A percentile compares a stretch with the other conserved stretches of the same genome.
phyloP scores from a whole-genome alignment of 2,113 vertebrate genomes.

The Leucosticte australis region DNA sequence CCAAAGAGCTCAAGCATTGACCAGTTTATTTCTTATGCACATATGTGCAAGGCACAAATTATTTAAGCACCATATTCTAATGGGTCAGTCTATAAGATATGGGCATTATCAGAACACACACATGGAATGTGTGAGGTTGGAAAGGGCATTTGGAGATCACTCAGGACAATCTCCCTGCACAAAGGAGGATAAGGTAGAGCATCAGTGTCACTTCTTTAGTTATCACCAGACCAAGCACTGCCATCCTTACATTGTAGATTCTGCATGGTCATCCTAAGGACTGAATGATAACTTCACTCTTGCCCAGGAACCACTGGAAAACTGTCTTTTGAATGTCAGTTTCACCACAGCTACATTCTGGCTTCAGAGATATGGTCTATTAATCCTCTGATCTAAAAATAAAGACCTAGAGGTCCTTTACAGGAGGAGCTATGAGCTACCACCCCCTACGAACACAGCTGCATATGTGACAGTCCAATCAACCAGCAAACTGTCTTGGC shows the following conservation, averaged over 20 bases:
- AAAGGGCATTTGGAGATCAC: neutral
- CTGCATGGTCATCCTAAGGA: neutral
- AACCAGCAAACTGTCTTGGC: neutral
- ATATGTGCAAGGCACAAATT: neutral
- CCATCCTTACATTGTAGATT: neutral
- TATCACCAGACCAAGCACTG: neutral
- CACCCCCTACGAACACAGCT: neutral
- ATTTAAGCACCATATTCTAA: neutral
- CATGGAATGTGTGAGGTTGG: neutral
- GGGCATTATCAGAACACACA: neutral
- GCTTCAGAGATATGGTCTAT: neutral
- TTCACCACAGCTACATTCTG: neutral
- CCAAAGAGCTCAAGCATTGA: neutral
- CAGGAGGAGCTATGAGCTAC: neutral
- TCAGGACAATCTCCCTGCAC: neutral
- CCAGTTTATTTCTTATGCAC: neutral
- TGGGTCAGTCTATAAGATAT: neutral
- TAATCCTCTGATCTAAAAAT: neutral
- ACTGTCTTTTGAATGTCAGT: neutral
- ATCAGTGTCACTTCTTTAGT: neutral
- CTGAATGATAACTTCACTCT: neutral
- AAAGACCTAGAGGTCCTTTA: neutral
- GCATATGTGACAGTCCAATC: neutral
- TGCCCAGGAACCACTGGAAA: neutral
- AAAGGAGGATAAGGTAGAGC: neutral